Evolutionary conservation across 2,113 vertebrate genomes (phyloP).

Genomic region (Ia io): DNA sequence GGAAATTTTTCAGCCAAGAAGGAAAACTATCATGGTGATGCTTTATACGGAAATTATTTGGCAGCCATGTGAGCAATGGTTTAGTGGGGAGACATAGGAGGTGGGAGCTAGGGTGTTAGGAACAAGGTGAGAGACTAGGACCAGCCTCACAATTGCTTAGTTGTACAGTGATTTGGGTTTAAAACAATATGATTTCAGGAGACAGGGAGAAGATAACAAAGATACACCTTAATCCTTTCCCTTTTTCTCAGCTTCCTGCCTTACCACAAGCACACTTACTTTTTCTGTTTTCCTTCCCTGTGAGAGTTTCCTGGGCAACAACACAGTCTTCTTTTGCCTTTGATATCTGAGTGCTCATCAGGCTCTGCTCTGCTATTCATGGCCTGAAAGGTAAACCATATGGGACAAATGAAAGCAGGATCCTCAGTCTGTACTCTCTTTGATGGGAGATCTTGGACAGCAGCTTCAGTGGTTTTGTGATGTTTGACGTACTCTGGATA

Average conservation of each 20-base stretch:
- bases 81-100: background rate
- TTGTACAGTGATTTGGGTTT: background rate
- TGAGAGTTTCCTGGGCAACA: background rate
- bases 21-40: background rate
- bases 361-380: background rate
- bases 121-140: background rate
- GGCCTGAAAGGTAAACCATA: constrained; percentile 28
- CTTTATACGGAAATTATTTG: background rate
- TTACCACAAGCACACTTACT: background rate
- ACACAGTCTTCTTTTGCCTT: background rate
- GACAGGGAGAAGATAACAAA: background rate
- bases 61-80: background rate
- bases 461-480: constrained; percentile 6
- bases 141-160: background rate
- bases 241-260: background rate
- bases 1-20: background rate
- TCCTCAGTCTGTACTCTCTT: background rate
- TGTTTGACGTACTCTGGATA: background rate
- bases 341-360: constrained; percentile 35
- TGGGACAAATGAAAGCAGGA: background rate
- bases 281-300: background rate
- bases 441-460: background rate
- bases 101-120: background rate
- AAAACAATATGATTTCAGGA: background rate
- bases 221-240: background rate